Evolutionary conservation across 2,797 vertebrate genomes (phyloP), one percentile per base, ranked within the genome.

Genomic region (Linurgus olivaceus): DNA sequence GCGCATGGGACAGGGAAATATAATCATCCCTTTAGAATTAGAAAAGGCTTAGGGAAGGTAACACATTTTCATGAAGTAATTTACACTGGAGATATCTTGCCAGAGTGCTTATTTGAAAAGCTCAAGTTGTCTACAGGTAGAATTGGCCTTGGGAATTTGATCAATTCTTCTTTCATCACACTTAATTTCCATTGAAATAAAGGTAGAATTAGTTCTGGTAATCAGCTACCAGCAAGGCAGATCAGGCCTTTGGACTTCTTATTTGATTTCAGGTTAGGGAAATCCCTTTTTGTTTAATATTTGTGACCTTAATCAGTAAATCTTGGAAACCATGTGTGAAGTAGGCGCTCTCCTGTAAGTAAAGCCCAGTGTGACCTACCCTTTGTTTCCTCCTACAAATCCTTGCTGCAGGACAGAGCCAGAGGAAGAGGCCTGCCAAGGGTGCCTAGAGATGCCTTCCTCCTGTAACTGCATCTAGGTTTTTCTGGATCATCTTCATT

Each of bases 171-270:
- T 65, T 86, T 93, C 54, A 86, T 61, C 35, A 37, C 12, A 31
- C 25, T 71, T 67, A 47, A 90, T 83, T 93, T 86, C 35, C 25
- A 9, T 7, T 72, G 29, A 88, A 86, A 55, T 5, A 51, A 83
- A 85, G 19, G 24, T 20, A 74, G 59, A 85, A 67, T 87, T 91
- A 68, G 24, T 71, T 85, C 29, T 29, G 42, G n/a, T 90, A 91
- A 73, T 74, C n/a, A 20, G 29, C 7, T 71, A 63, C 55, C 14
- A 40, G 6, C 33, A n/a, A 77, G 40, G 24, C 11, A 52, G 62
- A 54, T 54, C 18, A 29, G 14, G 17, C 15, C 24, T 77, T 65
- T 65, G 6, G 26, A 40, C 10, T 91, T 71, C 37, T 66, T 11
- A 26, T 35, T 66, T 77, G 28, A 31, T 51, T 86, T 93, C 38